phyloP scores from a whole-genome alignment of 2,797 vertebrate genomes.

The Notoglanidium macrostoma region DNA sequence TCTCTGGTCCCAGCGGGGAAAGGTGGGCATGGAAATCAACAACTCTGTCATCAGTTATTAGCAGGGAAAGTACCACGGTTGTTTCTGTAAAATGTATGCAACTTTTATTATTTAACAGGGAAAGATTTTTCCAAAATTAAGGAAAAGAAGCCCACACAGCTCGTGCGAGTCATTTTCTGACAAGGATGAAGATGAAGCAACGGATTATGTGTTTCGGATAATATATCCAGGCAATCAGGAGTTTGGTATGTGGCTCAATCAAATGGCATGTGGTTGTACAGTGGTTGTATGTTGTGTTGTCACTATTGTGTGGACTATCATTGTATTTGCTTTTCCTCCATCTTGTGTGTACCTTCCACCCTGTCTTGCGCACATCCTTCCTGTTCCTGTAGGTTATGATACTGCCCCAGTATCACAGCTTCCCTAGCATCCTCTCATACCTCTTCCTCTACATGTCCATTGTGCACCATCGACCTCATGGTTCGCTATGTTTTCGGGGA shows the following conservation, averaged over 20 bases:
- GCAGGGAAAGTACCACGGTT: not conserved
- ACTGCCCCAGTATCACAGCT: conserved; percentile 25
- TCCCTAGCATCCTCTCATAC: conserved; percentile 11
- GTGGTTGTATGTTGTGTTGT: not conserved
- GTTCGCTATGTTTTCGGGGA: conserved; percentile 5
- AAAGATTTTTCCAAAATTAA: conserved; percentile 94
- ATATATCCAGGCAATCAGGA: conserved; percentile 91
- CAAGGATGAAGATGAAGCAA: conserved; percentile 96
- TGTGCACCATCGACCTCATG: conserved; percentile 11
- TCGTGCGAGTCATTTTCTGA: conserved; percentile 91
- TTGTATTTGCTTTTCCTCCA: conserved; percentile 4
- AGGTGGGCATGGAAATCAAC: conserved; percentile 72
- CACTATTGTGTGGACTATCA: not conserved
- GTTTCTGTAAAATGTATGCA: not conserved
- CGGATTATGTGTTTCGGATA: conserved; percentile 96
- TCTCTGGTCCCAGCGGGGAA: conserved; percentile 96
- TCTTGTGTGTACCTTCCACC: conserved; percentile 19
- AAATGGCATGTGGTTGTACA: not conserved
- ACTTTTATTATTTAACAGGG: conserved; percentile 74
- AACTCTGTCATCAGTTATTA: not conserved
- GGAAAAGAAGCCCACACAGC: conserved; percentile 89
- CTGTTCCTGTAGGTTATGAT: conserved; percentile 32
- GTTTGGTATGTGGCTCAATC: conserved; percentile 79
- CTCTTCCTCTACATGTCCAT: not conserved
- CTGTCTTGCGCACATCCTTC: conserved; percentile 18